Conservation (phyloP, 2,797 vertebrate genomes). For the Trematomus bernacchii region DNA sequence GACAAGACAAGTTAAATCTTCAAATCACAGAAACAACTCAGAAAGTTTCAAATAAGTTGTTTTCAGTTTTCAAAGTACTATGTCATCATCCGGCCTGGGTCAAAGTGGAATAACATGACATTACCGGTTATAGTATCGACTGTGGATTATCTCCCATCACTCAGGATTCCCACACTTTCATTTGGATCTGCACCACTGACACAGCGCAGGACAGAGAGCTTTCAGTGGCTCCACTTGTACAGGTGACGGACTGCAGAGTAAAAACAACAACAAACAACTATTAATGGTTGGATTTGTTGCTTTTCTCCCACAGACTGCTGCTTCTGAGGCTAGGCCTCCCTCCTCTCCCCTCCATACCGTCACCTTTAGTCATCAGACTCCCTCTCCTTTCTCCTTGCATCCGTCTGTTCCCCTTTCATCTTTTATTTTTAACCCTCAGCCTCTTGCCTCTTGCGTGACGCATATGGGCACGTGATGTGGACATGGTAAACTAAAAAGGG, state of each 20-base stretch:
- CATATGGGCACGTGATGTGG: constrained; percentile 77
- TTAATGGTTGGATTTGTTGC: constrained; percentile 41
- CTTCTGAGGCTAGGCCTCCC: constrained; percentile 39
- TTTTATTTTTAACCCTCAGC: constrained; percentile 86
- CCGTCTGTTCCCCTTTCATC: constrained; percentile 71
- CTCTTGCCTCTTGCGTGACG: constrained; percentile 82
- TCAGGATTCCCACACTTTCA: constrained; percentile 19
- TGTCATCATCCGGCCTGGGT: background rate
- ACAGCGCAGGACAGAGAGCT: constrained; percentile 12
- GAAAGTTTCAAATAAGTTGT: background rate
- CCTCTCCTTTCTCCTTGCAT: constrained; percentile 55
- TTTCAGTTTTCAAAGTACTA: constrained; percentile 5
- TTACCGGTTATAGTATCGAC: too few relatives aligned
- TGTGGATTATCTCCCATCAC: constrained; percentile 34
- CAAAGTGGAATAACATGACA: too few relatives aligned
- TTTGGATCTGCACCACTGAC: constrained; percentile 1
- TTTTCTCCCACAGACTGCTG: constrained; percentile 44
- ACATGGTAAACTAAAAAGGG: constrained; percentile 65
- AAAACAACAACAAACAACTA: constrained; percentile 29
- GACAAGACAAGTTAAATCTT: background rate
- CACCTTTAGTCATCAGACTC: constrained; percentile 50
- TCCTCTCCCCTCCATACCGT: constrained; percentile 29
- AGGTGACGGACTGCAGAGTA: constrained; percentile 34
- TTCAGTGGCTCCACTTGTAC: constrained; percentile 17
- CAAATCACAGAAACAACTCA: background rate